Evolutionary conservation across 1,140 invertebrate genomes (phyloP), one percentile per base, ranked within the genome.

Genomic region (Drosophila micromelanica): DNA sequence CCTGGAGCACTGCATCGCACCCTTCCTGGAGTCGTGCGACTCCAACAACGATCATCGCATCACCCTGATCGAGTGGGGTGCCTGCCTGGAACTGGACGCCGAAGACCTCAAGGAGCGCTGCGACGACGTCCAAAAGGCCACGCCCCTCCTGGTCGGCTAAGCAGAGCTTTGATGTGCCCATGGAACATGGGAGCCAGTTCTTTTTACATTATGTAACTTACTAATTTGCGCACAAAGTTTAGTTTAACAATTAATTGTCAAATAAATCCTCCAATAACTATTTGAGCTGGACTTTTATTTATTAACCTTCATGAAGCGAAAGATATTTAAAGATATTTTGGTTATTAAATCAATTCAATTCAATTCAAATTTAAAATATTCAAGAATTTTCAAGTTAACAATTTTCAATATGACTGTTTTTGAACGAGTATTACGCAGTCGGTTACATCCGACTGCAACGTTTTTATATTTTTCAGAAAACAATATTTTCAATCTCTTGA

Each of bases 1-100:
- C 13, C 94, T 99, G 90, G 98, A 99, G 93, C 97, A 98, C 82
- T 94, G 98, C 93, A 98, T 99, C 90, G 96, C 96, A 46, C 97
- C 97, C n/a, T 99, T 99, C 94, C 94, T 99, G 32, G 96, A 98
- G 92, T 94, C 93, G 3, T 98, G 98, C 91, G 98, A 99, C 91
- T 93, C 92, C 8, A 94, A 99, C 71, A 94, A 96, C 76, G 96
- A 98, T 92, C 98, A 98, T 92, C 95, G 95, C 90, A 97, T 99
- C 84, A 96, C 96, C 7, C 93, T 99, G 40, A 92, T 94, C 64
- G 98, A 99, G 93, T 99, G 98, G 98, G 97, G 97, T 73, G 96
- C 95, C 90, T 99, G 98, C 87, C 94, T 99, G 62, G 95, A 98
- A 87, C 93, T 98, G 30, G 95, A 97, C 55, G 94, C 96, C 63